Conservation (phyloP, 2,113 vertebrate species). For the Oncorhynchus clarkii region DNA sequence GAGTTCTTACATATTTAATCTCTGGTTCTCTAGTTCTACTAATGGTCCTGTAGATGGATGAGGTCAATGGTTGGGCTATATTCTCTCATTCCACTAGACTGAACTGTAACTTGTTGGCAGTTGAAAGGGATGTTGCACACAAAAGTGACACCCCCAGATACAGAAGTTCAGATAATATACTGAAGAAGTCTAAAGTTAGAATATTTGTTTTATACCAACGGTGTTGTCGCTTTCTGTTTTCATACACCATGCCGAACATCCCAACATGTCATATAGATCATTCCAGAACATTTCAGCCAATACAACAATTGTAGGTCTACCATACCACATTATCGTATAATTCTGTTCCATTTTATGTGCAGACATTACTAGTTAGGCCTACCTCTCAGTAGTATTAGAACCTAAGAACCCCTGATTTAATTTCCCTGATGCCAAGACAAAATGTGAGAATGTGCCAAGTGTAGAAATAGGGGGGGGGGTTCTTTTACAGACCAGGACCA, state of each 20-base stretch:
- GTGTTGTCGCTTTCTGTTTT: too few species aligned
- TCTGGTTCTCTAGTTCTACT: slow-evolving; percentile 48
- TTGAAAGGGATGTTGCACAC: not conserved
- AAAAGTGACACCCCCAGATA: too few species aligned
- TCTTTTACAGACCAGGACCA: slow-evolving; percentile 67
- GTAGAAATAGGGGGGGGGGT: slow-evolving; percentile 31
- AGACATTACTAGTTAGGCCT: not conserved
- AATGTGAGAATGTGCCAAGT: slow-evolving; percentile 34
- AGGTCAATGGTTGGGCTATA: slow-evolving; percentile 20
- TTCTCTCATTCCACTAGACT: slow-evolving; percentile 12
- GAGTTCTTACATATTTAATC: slow-evolving; percentile 62
- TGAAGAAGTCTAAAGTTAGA: not conserved
- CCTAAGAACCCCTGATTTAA: slow-evolving; percentile 7
- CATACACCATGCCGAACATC: not conserved
- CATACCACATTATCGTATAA: not conserved
- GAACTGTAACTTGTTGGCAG: not conserved
- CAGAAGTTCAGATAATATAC: not conserved
- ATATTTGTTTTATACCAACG: not conserved
- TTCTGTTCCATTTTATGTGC: not conserved
- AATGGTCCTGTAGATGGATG: slow-evolving; percentile 44
- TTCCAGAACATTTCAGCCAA: not conserved
- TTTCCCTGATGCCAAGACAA: slow-evolving; percentile 30
- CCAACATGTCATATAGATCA: not conserved
- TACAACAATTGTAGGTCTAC: not conserved
- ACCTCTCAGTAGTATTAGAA: not conserved